A percentile compares a stretch with the other conserved stretches of the same genome.
Evolutionary conservation across 2,113 vertebrate genomes (phyloP).

Genomic region (Hoplias malabaricus): DNA sequence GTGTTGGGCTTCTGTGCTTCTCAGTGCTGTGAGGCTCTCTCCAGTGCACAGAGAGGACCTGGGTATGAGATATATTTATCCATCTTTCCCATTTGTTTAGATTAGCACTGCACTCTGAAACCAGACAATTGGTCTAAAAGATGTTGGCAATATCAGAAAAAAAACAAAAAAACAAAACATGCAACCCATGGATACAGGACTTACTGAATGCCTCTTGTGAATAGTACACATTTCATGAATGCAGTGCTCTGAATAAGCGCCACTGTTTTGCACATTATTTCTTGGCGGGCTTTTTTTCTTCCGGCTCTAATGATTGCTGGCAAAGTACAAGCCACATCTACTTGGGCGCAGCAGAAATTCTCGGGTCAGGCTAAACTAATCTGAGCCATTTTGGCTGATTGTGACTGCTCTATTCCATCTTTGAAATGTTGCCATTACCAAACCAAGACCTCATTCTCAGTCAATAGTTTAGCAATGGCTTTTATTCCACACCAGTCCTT

Average conservation of each 20-base stretch:
- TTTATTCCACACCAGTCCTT: neutral
- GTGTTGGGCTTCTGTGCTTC: too few species aligned
- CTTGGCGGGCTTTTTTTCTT: neutral
- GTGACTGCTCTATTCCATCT: neutral
- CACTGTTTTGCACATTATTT: neutral
- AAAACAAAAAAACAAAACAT: too few species aligned
- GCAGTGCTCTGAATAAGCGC: neutral
- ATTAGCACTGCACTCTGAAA: too few species aligned
- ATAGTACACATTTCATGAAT: too few species aligned
- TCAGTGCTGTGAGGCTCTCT: too few species aligned
- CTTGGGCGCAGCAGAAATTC: neutral
- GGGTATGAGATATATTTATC: too few species aligned
- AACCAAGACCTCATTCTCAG: neutral
- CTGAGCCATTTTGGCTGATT: neutral
- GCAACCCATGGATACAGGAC: too few species aligned
- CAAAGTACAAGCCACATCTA: neutral
- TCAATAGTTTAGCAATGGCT: neutral
- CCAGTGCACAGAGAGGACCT: too few species aligned
- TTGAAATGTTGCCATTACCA: constrained; percentile 1
- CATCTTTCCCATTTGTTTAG: too few species aligned
- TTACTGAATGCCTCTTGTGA: too few species aligned
- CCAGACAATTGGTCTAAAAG: too few species aligned
- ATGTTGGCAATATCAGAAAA: too few species aligned
- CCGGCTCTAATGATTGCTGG: constrained; percentile 7
- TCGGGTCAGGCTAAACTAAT: neutral